Conservation (phyloP, 1,140 invertebrate genomes). For the Eulimnadia texana region DNA sequence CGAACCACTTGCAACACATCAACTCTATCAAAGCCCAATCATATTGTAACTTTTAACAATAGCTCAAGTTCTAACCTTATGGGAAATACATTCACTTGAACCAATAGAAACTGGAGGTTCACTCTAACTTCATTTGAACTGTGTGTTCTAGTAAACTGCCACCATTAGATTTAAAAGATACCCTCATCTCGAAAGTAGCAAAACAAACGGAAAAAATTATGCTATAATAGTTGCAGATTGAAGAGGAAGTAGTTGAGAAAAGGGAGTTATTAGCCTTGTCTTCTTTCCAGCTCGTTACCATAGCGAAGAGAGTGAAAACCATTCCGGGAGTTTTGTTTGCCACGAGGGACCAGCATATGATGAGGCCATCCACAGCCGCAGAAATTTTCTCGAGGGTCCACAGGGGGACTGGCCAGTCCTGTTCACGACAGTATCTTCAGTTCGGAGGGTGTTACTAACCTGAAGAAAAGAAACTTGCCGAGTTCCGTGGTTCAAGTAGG, state of each 20-base stretch:
- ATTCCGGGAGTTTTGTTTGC: slow-evolving; percentile 44
- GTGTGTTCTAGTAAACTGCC: no score
- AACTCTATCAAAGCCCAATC: no score
- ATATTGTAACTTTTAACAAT: no score
- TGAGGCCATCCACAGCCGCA: slow-evolving; percentile 48
- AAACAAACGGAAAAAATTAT: not conserved
- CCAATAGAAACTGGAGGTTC: no score
- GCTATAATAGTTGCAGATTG: not conserved
- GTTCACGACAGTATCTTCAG: not conserved
- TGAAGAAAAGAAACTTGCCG: slow-evolving; percentile 20
- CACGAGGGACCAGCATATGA: slow-evolving; percentile 65
- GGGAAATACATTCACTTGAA: no score
- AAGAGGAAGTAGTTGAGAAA: not conserved
- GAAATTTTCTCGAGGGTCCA: slow-evolving; percentile 9
- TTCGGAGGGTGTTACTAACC: no score
- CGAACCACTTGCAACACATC: no score
- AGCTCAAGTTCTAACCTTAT: no score
- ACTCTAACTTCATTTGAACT: no score
- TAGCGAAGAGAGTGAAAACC: slow-evolving; percentile 55
- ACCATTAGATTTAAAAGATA: no score
- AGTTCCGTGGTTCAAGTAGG: slow-evolving; percentile 2
- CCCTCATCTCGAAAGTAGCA: no score
- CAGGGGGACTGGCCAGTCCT: not conserved
- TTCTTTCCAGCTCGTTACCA: slow-evolving; percentile 57
- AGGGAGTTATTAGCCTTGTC: slow-evolving; percentile 33